phyloP scores from a whole-genome alignment of 2,113 vertebrate species.

The Hystrix cristata region DNA sequence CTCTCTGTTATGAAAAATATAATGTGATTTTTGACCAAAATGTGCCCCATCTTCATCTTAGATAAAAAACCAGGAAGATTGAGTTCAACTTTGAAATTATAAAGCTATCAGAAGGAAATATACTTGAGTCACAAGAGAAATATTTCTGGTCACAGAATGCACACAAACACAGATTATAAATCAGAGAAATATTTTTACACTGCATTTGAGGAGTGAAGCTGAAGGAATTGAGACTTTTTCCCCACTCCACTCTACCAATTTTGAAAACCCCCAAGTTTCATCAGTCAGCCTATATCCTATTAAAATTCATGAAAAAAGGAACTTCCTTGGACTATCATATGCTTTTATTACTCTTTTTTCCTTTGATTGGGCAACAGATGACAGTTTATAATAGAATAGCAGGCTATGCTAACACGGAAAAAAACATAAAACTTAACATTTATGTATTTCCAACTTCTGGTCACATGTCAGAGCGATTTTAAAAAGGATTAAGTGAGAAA shows the following conservation, averaged over 20 bases:
- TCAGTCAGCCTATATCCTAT: conserved; percentile 77
- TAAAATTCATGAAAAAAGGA: conserved; percentile 84
- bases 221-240: not conserved
- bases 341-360: conserved; percentile 85
- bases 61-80: not conserved
- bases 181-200: conserved; percentile 17
- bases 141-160: not conserved
- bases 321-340: conserved; percentile 84
- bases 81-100: not conserved
- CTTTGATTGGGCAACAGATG: conserved; percentile 87
- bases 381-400: conserved; percentile 86
- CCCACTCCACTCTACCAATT: conserved; percentile 44
- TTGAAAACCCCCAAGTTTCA: conserved; percentile 64
- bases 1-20: not conserved
- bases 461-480: conserved; percentile 86
- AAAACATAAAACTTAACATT: conserved; percentile 85
- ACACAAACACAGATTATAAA: not conserved
- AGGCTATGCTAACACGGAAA: conserved; percentile 83
- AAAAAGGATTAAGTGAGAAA: conserved; percentile 83
- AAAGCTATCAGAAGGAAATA: not conserved
- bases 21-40: not conserved
- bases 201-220: not conserved
- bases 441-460: conserved; percentile 86
- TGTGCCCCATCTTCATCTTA: not conserved
- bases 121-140: not conserved